Base-by-base conservation (phyloP, 2,113 vertebrate species). In the Coryphaenoides rupestris region DNA sequence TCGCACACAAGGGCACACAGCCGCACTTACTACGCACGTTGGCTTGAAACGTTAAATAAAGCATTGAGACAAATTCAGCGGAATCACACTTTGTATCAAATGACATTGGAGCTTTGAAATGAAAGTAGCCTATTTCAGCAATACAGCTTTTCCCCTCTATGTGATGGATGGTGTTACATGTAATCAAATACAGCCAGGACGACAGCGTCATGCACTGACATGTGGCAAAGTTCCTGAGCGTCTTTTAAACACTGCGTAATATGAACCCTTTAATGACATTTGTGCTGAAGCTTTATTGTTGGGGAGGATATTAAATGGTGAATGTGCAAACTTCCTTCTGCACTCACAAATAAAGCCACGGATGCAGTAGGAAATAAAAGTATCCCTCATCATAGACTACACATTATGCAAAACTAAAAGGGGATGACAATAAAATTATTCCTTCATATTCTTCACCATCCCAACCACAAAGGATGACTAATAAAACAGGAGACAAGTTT, bases 1-100 rank as follows among this genome's bases (percentile, higher is more conserved):
- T 53, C 55, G 21, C 24, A 72, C 62, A 73, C 26, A 70, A 57
- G 68, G 67, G 56, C 13, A 3, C 58, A 3, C 59, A 21, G 60
- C 22, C 21, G 2, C 3, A 17, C 56, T 61, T 74, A 70, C 19
- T 65, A 50, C 47, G 47, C n/a, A 50, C 47, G n/a, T n/a, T 17
- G 9, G 47, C 47, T 63, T 66, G 70, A 70, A 73, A 62, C 46
- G 45, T 49, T 54, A 69, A 66, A 75, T 62, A 58, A 62, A 68
- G 63, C 3, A 0, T 5, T 45, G 40, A 54, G 66, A 50, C 21
- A 26, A 64, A 45, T 63, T 58, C 49, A 46, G 52, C 4, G 49
- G 55, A 52, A 70, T 58, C 19, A 62, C 28, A 58, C 13, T 50
- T 16, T 16, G 47, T n/a, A 50, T 50, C 5, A 63, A 19, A 54